A percentile compares a stretch with the other conserved stretches of the same genome.
phyloP scores from a whole-genome alignment of 1,140 invertebrate species.

The Vanessa atalanta region DNA sequence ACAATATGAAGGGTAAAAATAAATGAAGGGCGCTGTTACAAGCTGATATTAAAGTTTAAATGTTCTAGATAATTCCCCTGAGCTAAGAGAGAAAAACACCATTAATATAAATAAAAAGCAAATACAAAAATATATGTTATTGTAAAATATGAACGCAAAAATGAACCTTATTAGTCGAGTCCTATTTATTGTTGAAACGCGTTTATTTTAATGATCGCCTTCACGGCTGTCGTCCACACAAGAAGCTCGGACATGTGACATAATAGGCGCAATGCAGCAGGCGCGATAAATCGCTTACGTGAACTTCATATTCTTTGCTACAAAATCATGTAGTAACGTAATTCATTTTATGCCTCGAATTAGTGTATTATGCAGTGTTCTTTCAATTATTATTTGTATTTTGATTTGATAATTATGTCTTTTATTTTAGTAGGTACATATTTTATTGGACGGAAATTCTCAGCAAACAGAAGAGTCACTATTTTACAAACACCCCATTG shows the following conservation, averaged over 20 bases:
- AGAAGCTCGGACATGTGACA: slow-evolving; percentile 33
- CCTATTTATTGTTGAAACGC: background rate
- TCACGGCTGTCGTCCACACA: slow-evolving; percentile 9
- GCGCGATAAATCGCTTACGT: slow-evolving; percentile 25
- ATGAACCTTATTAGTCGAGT: background rate
- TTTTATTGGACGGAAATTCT: no score
- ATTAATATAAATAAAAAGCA: slow-evolving; percentile 8
- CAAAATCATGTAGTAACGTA: background rate
- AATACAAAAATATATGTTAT: background rate
- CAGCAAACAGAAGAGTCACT: no score
- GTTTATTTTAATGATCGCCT: slow-evolving; percentile 2
- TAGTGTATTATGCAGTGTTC: background rate
- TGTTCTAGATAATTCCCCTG: no score
- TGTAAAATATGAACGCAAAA: background rate
- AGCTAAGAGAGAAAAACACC: no score
- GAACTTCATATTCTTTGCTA: background rate
- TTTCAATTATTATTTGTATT: background rate
- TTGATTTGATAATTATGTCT: background rate
- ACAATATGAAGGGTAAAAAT: no score
- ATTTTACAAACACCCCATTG: no score
- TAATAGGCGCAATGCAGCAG: slow-evolving; percentile 41
- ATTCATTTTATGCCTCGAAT: no score
- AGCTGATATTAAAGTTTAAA: no score
- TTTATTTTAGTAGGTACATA: background rate
- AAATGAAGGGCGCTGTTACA: no score